Evolutionary conservation across 2,797 vertebrate species (phyloP).

Genomic region (Sebastes oblongus): DNA sequence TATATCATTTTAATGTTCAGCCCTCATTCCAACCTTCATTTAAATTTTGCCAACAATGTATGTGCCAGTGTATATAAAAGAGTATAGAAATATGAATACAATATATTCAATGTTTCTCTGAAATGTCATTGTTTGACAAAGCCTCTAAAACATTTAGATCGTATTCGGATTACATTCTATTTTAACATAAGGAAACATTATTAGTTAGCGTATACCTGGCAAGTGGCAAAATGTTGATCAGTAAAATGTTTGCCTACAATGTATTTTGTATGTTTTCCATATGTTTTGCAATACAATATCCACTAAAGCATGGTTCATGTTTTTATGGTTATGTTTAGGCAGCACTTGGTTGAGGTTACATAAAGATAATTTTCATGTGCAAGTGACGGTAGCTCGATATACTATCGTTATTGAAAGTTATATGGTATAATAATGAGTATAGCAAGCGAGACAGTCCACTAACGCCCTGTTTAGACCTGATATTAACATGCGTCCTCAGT

Average conservation of each 20-base stretch:
- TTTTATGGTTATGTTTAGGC: not conserved
- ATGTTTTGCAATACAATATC: not conserved
- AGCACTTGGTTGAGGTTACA: not conserved
- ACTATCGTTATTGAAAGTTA: too few species aligned
- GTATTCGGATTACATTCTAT: not conserved
- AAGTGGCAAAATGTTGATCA: not conserved
- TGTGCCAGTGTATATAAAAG: not conserved
- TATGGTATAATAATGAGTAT: too few species aligned
- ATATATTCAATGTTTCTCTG: not conserved
- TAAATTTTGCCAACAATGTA: not conserved
- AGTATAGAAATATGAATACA: not conserved
- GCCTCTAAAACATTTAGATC: not conserved
- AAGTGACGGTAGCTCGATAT: too few species aligned
- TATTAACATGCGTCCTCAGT: too few species aligned
- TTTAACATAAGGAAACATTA: not conserved
- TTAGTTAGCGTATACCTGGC: too few species aligned
- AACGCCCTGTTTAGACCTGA: too few species aligned
- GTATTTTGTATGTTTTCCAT: not conserved
- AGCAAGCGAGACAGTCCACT: too few species aligned
- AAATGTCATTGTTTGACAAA: not conserved
- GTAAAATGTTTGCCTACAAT: not conserved
- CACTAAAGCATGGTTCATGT: not conserved
- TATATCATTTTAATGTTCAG: not conserved
- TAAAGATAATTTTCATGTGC: not conserved
- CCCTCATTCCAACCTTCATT: not conserved